Percentiles rank a stretch among this genome's conserved stretches.
Evolutionary conservation across 2,797 vertebrate species (phyloP).

Genomic region (Petrocephalus schoutedeni): DNA sequence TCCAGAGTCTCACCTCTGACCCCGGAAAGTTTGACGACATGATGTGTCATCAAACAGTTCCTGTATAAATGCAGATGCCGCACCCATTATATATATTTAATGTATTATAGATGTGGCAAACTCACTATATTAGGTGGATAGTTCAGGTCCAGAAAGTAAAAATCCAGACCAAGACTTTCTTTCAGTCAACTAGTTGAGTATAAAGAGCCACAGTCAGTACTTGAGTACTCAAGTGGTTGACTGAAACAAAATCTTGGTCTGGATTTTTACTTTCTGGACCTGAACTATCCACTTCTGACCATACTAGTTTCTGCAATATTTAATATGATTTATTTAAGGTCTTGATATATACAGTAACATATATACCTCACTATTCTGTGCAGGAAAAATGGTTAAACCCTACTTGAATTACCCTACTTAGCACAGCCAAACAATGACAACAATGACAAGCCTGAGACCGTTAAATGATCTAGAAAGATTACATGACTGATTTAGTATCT

Average conservation of each 20-base stretch:
- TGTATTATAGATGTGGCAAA: not conserved
- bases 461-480: not conserved
- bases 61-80: not conserved
- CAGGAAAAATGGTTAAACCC: not conserved
- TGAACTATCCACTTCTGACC: not conserved
- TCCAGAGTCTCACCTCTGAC: not conserved
- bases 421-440: not conserved
- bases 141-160: not conserved
- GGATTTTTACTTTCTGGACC: not conserved
- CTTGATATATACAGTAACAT: not conserved
- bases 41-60: not conserved
- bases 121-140: not conserved
- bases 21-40: not conserved
- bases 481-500: constrained; percentile 4
- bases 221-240: not conserved
- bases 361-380: not conserved
- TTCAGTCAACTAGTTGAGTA: not conserved
- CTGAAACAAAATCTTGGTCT: not conserved
- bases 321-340: not conserved
- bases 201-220: not conserved
- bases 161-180: not conserved
- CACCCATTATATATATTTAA: not conserved
- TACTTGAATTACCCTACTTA: not conserved
- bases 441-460: not conserved
- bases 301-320: not conserved